phyloP scores from a whole-genome alignment of 2,797 vertebrate species.

The Periophthalmus magnuspinnatus region DNA sequence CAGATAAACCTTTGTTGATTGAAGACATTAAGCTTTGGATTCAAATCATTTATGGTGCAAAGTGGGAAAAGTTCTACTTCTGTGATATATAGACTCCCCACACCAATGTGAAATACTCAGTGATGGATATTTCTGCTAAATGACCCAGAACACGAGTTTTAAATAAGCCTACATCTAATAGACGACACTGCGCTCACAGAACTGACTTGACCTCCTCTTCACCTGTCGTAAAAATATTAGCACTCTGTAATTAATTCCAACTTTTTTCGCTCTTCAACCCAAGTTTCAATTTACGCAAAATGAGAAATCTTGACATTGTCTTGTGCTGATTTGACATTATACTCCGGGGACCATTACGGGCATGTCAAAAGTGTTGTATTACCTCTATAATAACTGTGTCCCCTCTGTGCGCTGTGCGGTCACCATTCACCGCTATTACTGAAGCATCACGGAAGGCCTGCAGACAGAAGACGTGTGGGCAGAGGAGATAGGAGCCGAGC shows the following conservation, averaged over 20 bases:
- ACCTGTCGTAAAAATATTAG: slow-evolving; percentile 48
- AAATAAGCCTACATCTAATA: slow-evolving; percentile 47
- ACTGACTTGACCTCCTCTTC: slow-evolving; percentile 27
- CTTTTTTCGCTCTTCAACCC: slow-evolving; percentile 63
- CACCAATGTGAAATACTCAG: not conserved
- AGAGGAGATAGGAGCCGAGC: slow-evolving; percentile 56
- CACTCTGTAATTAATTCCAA: slow-evolving; percentile 67
- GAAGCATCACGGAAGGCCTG: slow-evolving; percentile 41
- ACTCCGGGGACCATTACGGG: slow-evolving; percentile 68
- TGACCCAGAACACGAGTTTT: not conserved
- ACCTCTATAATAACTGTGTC: slow-evolving; percentile 44
- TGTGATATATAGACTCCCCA: not conserved
- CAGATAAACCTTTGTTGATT: too few relatives aligned
- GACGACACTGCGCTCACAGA: slow-evolving; percentile 41
- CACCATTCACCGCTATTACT: slow-evolving; percentile 41
- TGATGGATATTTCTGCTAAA: not conserved
- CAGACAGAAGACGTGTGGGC: slow-evolving; percentile 63
- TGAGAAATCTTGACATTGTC: slow-evolving; percentile 59
- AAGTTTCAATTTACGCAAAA: slow-evolving; percentile 64
- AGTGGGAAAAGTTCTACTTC: too few relatives aligned
- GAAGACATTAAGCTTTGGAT: too few relatives aligned
- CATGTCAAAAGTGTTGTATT: slow-evolving; percentile 71
- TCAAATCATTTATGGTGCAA: too few relatives aligned
- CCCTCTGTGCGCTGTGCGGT: slow-evolving; percentile 51
- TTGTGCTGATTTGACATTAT: slow-evolving; percentile 65